phyloP scores from a whole-genome alignment of 2,797 vertebrate genomes.

The Acridotheres tristis region DNA sequence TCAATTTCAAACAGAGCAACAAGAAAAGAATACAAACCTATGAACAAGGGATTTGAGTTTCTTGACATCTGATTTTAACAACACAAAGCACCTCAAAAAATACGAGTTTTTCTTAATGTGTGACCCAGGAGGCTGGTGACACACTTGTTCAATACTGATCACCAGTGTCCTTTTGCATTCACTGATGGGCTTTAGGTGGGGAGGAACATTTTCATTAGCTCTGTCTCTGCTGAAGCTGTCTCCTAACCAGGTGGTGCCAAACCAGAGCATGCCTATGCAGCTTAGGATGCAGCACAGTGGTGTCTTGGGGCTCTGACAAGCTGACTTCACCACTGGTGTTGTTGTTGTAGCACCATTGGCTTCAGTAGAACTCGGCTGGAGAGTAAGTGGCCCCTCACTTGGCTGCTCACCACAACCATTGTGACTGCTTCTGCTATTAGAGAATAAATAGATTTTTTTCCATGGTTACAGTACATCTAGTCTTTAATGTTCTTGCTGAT shows the following conservation, averaged over 20 bases:
- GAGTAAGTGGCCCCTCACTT: slow-evolving; percentile 27
- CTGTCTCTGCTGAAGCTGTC: background rate
- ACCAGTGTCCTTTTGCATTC: background rate
- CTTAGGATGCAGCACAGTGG: background rate
- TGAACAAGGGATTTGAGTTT: background rate
- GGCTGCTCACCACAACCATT: slow-evolving; percentile 3
- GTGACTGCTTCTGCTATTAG: slow-evolving; percentile 44
- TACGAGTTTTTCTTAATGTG: background rate
- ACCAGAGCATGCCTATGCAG: rapidly evolving
- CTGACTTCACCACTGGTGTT: background rate
- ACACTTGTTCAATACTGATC: rapidly evolving
- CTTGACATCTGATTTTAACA: background rate
- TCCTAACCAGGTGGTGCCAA: background rate
- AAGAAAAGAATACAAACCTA: background rate
- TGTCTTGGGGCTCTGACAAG: background rate
- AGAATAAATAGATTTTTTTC: slow-evolving; percentile 49
- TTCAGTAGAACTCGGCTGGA: background rate
- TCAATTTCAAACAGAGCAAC: background rate
- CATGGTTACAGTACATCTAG: slow-evolving; percentile 42
- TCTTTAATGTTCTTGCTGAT: slow-evolving; percentile 68
- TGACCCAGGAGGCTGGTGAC: background rate
- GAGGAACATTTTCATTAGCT: background rate
- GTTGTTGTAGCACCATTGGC: background rate
- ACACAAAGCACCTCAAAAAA: background rate
- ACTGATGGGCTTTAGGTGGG: background rate